Base-by-base conservation (phyloP, 2,113 vertebrate genomes). In the Hyperopisus bebe region DNA sequence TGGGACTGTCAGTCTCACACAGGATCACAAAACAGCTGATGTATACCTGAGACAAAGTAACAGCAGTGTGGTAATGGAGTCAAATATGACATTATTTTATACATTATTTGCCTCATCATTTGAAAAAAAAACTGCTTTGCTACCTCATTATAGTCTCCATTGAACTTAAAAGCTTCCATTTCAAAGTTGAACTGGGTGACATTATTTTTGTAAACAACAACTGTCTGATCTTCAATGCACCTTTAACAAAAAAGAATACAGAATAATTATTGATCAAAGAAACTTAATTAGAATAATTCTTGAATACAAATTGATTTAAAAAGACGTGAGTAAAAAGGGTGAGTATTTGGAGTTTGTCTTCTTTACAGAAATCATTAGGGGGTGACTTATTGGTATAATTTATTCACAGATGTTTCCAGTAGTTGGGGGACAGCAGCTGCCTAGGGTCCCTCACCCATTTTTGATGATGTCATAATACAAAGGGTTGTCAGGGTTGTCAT, bases 111-210 rank as follows among this genome's bases (percentile, higher is more conserved):
- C 27, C 17, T 27, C n/a, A 8, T 53, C 48, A 31, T 13, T 50
- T 86, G 48, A 6, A 51, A 35, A 15, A 17, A 51, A 47, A 31
- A 55, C n/a, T 24, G 24, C 2, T 58, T 42, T 85, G 17, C 9
- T 74, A 96, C 96, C 94, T 95, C 92, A 35, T 95, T 92, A 35
- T 88, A 93, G 87, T 92, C 89, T 90, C 95, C 95, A 0, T 58
- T 94, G 55, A 96, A 96, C 88, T 94, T 95, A 90, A 96, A 96
- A 1, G 93, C 93, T 89, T 95, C 93, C 62, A 96, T 55, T 89
- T 92, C 89, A 90, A 96, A 95, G 77, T 94, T 93, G 93, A 89
- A 95, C 1, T 86, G 19, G 0, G 89, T 93, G 1, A 21, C 74
- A 31, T 89, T 21, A 5, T 90, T 82, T 1, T 42, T 2, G 70